These are phyloP conservation scores for Cylloceria caligata DNA, from an alignment of 2,888 invertebrate genomes.

Conservation along the genomic window DNA sequence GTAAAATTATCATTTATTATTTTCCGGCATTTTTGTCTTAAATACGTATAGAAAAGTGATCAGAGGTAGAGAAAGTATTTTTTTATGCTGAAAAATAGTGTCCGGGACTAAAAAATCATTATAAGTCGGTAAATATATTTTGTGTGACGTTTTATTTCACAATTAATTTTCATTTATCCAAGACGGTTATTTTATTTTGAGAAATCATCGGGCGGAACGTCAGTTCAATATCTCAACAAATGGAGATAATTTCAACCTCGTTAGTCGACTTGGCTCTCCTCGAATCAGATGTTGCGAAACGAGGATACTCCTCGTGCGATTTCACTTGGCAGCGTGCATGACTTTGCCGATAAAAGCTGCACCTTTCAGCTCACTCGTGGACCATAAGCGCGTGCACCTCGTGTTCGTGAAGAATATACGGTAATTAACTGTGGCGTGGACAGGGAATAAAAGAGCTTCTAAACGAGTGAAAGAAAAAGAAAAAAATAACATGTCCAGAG, in stretches of 20 bases:
- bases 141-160: too few species aligned
- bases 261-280: conserved; percentile 31
- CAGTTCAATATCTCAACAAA: conserved; percentile 4
- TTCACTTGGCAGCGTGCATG: conserved; percentile 35
- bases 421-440: conserved; percentile 55
- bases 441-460: conserved; percentile 40
- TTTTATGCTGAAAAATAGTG: too few species aligned
- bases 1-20: too few species aligned
- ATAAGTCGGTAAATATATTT: too few species aligned
- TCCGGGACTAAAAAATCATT: too few species aligned
- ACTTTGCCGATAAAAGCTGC: conserved; percentile 56
- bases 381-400: conserved; percentile 23
- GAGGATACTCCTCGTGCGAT: conserved; percentile 2
- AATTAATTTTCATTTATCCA: background rate
- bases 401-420: conserved; percentile 60
- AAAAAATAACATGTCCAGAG: background rate
- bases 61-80: too few species aligned
- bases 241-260: conserved; percentile 16
- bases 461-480: conserved; percentile 46
- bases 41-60: too few species aligned
- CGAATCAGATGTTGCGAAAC: background rate
- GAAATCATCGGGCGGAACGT: background rate
- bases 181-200: background rate
- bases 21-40: too few species aligned
- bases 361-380: conserved; percentile 8